Base-by-base conservation (phyloP, 2,888 invertebrate genomes). In the Calameuta pallipes region DNA sequence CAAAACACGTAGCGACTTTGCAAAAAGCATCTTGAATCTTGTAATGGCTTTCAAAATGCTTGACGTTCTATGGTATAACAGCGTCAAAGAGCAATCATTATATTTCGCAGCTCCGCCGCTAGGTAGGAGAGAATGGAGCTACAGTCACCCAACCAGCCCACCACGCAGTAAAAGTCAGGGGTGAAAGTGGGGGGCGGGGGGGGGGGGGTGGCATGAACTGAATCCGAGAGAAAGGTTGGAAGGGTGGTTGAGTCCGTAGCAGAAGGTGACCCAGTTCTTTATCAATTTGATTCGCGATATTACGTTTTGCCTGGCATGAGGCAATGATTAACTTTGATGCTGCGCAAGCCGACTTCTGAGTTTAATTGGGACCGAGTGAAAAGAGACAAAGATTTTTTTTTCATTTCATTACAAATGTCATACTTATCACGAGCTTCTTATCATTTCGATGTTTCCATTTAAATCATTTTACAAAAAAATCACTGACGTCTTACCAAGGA, bases 1-100 rank as follows among this genome's bases (percentile, higher is more conserved):
- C 56, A 56, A 56, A 56, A 56, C 23, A 9, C 23, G 23, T 56
- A 56, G 23, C 56, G 6, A 23, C 56, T 56, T 56, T 56, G 56
- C 23, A 23, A 23, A 56, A 56, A 56, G 56, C 56, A 2, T 56
- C 56, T 23, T 56, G 56, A 56, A 6, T 56, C 56, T 56, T 56
- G 56, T 56, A 56, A 56, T 56, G 9, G 6, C 56, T 23, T 56
- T 23, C 2, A 23, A 56, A 82, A 85, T 83, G 82, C 82, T 74
- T 78, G 81, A 78, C 82, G 80, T 82, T 83, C 78, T 77, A 83
- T 82, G 82, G 82, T 83, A 69, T 70, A 81, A 85, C 84, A 82
- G 82, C 85, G 83, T 86, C 87, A 87, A 86, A 87, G 86, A 83
- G 86, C 85, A 86, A 86, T 86, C 84, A 82, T 86, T 86, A 85